Evolutionary conservation across 1,140 invertebrate genomes (phyloP).

Genomic region (Heliconius congener): DNA sequence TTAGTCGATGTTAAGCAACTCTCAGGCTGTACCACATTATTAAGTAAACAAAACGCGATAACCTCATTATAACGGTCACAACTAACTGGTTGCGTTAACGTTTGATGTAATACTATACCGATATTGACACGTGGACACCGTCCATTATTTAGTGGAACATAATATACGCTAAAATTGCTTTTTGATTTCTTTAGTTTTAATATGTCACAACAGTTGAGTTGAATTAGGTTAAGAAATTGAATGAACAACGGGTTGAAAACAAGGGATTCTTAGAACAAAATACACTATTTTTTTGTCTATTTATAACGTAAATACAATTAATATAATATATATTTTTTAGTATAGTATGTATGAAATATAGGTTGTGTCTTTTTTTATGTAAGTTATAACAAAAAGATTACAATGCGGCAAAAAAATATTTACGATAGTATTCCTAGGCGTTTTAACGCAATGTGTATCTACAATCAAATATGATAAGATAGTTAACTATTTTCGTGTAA

Average conservation of each 20-base stretch:
- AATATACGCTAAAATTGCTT: background rate
- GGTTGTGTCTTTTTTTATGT: no score
- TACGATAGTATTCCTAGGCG: background rate
- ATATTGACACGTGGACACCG: constrained; percentile 6
- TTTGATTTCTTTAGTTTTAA: background rate
- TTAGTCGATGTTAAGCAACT: constrained; percentile 10
- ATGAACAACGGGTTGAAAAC: no score
- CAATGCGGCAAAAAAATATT: background rate
- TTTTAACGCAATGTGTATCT: constrained; percentile 14
- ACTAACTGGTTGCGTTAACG: constrained; percentile 37
- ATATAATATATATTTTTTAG: no score
- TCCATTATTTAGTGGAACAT: constrained; percentile 1
- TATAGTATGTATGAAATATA: no score
- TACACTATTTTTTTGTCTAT: no score
- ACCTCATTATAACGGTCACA: constrained; percentile 39
- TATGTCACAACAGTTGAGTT: no score
- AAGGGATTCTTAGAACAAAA: no score
- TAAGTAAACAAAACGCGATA: constrained; percentile 32
- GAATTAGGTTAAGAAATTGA: no score
- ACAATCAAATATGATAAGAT: constrained; percentile 35
- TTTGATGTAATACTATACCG: constrained; percentile 32
- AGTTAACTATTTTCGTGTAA: constrained; percentile 59
- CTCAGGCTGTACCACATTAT: constrained; percentile 15
- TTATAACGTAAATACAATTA: no score
- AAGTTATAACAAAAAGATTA: background rate